Evolutionary conservation across 2,888 invertebrate species (phyloP).

Genomic region (Drosophila pseudotalamancana): DNA sequence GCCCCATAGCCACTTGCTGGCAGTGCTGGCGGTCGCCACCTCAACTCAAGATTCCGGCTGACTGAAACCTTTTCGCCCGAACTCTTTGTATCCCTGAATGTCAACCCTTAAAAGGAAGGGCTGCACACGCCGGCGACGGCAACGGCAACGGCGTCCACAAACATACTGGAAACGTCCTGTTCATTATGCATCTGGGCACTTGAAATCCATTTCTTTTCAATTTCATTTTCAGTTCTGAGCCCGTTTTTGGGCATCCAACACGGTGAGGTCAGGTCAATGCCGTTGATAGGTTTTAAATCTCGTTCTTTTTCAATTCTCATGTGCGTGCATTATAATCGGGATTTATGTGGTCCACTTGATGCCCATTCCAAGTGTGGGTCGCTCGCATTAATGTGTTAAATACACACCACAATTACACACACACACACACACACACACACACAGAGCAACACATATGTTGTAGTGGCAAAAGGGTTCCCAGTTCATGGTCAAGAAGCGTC

Average conservation of each 20-base stretch:
- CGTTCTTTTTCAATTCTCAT: constrained; percentile 50
- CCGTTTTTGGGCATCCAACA: constrained; percentile 41
- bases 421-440: constrained; percentile 1
- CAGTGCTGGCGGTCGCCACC: constrained; percentile 61
- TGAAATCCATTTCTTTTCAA: constrained; percentile 68
- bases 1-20: constrained; percentile 56
- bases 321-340: constrained; percentile 75
- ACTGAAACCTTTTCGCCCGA: constrained; percentile 45
- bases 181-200: constrained; percentile 70
- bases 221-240: not conserved
- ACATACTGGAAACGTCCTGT: constrained; percentile 54
- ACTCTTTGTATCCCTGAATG: constrained; percentile 55
- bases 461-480: constrained; percentile 48
- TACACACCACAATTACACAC: constrained; percentile 41
- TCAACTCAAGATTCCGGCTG: constrained; percentile 54
- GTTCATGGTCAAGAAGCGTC: constrained; percentile 68
- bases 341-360: constrained; percentile 72
- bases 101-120: constrained; percentile 64
- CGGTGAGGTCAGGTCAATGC: constrained; percentile 32
- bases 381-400: constrained; percentile 69
- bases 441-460: not conserved
- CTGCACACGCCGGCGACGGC: constrained; percentile 59
- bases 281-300: constrained; percentile 51
- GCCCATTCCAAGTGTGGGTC: constrained; percentile 30
- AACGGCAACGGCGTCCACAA: constrained; percentile 56